Percentiles rank a stretch among this genome's conserved stretches.
phyloP scores from a whole-genome alignment of 2,888 invertebrate genomes.

The Tuta absoluta region DNA sequence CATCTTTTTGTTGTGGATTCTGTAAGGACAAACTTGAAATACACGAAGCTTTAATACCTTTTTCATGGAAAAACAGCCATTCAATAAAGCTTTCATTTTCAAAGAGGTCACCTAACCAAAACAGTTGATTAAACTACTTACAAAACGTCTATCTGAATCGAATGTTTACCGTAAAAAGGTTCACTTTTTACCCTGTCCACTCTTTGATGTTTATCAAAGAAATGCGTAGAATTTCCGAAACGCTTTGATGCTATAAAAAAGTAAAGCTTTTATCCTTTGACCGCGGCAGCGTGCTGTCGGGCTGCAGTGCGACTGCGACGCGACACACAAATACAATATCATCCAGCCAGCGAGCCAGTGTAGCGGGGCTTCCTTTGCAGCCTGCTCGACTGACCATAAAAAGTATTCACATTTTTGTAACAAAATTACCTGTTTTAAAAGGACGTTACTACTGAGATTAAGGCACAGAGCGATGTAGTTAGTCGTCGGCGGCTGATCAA shows the following conservation, averaged over 20 bases:
- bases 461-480: slow-evolving; percentile 78
- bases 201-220: slow-evolving; percentile 62
- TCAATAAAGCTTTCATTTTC: slow-evolving; percentile 9
- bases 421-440: slow-evolving; percentile 81
- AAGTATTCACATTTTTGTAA: slow-evolving; percentile 76
- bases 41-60: neutral
- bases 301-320: slow-evolving; percentile 58
- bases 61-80: neutral
- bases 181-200: slow-evolving; percentile 34
- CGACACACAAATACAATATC: slow-evolving; percentile 51
- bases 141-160: slow-evolving; percentile 21
- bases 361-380: slow-evolving; percentile 50
- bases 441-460: slow-evolving; percentile 80
- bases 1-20: neutral
- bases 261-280: slow-evolving; percentile 65
- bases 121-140: slow-evolving; percentile 28
- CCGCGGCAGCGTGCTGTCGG: slow-evolving; percentile 58
- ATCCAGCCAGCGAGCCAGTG: slow-evolving; percentile 40
- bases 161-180: slow-evolving; percentile 34
- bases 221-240: slow-evolving; percentile 58
- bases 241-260: slow-evolving; percentile 55
- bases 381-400: slow-evolving; percentile 72
- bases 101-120: slow-evolving; percentile 10
- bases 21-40: neutral
- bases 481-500: slow-evolving; percentile 78